Conservation (phyloP, 2,888 invertebrate genomes). For the Alloplasta piceator region DNA sequence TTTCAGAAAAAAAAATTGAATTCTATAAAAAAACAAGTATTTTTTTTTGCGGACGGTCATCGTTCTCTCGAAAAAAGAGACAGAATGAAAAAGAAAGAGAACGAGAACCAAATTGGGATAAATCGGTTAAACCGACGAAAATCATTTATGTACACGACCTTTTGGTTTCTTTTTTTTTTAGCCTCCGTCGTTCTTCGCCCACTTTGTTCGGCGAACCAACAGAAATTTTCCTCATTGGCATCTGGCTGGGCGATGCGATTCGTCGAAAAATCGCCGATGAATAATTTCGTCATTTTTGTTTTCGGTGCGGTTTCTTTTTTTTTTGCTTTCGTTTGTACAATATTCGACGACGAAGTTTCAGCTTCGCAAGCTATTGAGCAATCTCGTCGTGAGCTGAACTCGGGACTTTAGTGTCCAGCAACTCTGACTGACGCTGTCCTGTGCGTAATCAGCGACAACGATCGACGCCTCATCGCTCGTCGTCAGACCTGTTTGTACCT, state of each 20-base stretch:
- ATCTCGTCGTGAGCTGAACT: conserved; percentile 76
- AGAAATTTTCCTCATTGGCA: conserved; percentile 6
- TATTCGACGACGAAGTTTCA: conserved; percentile 74
- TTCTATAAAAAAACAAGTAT: no score
- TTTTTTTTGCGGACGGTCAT: no score
- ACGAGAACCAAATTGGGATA: conserved; percentile 5
- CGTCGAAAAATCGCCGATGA: conserved; percentile 66
- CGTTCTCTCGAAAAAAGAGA: neutral
- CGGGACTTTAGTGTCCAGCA: conserved; percentile 79
- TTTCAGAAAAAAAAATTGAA: conserved; percentile 10
- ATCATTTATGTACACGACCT: conserved; percentile 42
- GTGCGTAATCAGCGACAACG: conserved; percentile 74
- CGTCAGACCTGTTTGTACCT: conserved; percentile 75
- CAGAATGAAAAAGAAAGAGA: neutral
- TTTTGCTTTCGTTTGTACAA: conserved; percentile 70
- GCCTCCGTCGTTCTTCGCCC: conserved; percentile 3
- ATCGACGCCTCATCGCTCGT: conserved; percentile 69
- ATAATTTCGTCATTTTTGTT: conserved; percentile 20
- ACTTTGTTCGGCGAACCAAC: conserved; percentile 18
- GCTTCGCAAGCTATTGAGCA: conserved; percentile 79
- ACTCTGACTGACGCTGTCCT: conserved; percentile 78
- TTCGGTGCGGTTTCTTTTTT: no score
- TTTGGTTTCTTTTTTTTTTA: conserved; percentile 11
- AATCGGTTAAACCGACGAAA: conserved; percentile 31
- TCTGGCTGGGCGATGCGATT: neutral